phyloP scores from a whole-genome alignment of 2,797 vertebrate genomes.

The Propithecus deckenii region DNA sequence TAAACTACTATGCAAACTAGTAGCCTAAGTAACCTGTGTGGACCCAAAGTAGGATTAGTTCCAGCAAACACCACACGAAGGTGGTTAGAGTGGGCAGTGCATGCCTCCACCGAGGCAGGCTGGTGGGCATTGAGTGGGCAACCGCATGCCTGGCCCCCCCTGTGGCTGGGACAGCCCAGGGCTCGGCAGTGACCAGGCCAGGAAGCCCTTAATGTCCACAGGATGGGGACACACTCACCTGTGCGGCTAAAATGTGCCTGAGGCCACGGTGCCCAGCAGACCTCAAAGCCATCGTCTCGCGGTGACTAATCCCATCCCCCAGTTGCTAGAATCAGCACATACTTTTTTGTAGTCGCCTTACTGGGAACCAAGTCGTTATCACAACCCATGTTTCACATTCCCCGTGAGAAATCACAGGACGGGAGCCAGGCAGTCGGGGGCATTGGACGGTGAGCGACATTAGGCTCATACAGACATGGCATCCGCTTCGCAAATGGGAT shows the following conservation, averaged over 20 bases:
- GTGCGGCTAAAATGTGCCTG: rapidly evolving
- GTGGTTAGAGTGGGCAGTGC: rapidly evolving
- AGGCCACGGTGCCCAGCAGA: not conserved
- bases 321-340: rapidly evolving
- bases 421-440: rapidly evolving
- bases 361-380: not conserved
- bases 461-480: rapidly evolving
- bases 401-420: rapidly evolving
- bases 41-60: rapidly evolving
- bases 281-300: rapidly evolving
- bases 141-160: too few relatives aligned
- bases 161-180: not conserved
- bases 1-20: rapidly evolving
- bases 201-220: not conserved
- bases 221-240: rapidly evolving
- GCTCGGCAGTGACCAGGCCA: not conserved
- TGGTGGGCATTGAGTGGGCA: rapidly evolving
- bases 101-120: rapidly evolving
- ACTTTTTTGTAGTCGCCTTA: rapidly evolving
- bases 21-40: rapidly evolving
- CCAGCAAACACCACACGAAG: rapidly evolving
- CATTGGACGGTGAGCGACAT: rapidly evolving
- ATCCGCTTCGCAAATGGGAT: rapidly evolving
- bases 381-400: too few relatives aligned
- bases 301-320: rapidly evolving